Base-by-base conservation (phyloP, 2,888 invertebrate genomes). In the Myopa tessellatipennis region DNA sequence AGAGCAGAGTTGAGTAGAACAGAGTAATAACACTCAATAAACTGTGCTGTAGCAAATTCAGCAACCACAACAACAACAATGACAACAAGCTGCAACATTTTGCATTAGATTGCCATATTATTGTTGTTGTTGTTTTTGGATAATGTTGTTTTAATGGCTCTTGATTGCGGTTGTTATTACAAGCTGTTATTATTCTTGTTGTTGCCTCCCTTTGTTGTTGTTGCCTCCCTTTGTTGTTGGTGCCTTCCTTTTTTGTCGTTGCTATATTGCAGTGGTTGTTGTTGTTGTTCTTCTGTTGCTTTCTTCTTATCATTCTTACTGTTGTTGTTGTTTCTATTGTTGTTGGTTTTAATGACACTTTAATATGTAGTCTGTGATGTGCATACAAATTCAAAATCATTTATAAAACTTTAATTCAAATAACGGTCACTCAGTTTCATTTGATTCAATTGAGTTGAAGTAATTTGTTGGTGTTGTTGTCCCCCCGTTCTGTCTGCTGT, bases 311-410 rank as follows among this genome's bases (percentile, higher is more conserved):
- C 26, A 63, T 63, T 34, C 14, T 8, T 50, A 50, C 50, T 50
- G 50, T 50, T 50, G 14, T 26, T 73, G 45, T 73, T n/a, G n/a
- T n/a, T n/a, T n/a, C n/a, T 73, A 61, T 74, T 74, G 52, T 74
- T 50, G 45, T 72, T 58, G 40, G 7, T 7, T 34, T 26, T 45
- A 36, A 52, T 74, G 65, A 65, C 52, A 36, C n/a, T 65, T 50
- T 65, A 65, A 60, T 65, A 26, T 26, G 26, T 26, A 38, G 63
- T 34, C 34, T 52, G 63, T n/a, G 45, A 36, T 38, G 12, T 60
- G 45, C n/a, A 61, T 60, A 34, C 55, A 16, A 72, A 72, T 7
- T n/a, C 50, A 7, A 52, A 36, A 36, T 65, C 52, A 50, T 45
- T 45, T 45, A 45, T 45, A 10, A 45, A 45, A 45, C 3, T 45